Conservation (phyloP, 2,113 vertebrate genomes). For the Chrysochloris asiatica region DNA sequence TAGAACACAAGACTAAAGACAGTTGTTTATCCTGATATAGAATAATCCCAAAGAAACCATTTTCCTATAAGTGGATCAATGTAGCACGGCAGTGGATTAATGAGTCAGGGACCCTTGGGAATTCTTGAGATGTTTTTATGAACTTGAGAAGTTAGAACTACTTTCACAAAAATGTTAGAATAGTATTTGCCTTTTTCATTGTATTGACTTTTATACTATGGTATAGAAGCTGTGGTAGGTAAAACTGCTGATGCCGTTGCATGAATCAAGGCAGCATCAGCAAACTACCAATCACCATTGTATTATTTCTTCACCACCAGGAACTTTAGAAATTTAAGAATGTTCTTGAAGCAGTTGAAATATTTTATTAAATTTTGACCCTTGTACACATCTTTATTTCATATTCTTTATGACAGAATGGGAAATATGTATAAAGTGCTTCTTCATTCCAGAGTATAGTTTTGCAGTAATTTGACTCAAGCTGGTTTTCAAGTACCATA, state of each 20-base stretch:
- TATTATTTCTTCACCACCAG: neutral
- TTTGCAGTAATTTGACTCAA: neutral
- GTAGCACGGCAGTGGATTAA: neutral
- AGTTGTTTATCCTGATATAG: neutral
- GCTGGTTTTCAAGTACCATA: neutral
- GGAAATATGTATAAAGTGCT: neutral
- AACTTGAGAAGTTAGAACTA: neutral
- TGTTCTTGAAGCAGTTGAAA: neutral
- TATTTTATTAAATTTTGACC: neutral
- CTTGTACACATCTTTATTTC: neutral
- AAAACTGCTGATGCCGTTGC: no score
- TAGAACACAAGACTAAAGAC: neutral
- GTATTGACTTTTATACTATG: no score
- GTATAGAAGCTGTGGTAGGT: no score
- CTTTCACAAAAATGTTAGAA: neutral
- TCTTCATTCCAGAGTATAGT: neutral
- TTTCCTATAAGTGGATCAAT: neutral
- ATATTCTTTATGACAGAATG: neutral
- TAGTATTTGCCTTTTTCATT: constrained; percentile 6
- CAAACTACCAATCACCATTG: neutral
- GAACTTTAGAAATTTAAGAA: neutral
- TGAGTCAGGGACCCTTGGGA: neutral
- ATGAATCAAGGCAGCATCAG: no score
- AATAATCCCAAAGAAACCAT: neutral
- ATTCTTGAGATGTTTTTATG: neutral